Conservation (phyloP, 2,888 invertebrate species). For the Spisula solida region DNA sequence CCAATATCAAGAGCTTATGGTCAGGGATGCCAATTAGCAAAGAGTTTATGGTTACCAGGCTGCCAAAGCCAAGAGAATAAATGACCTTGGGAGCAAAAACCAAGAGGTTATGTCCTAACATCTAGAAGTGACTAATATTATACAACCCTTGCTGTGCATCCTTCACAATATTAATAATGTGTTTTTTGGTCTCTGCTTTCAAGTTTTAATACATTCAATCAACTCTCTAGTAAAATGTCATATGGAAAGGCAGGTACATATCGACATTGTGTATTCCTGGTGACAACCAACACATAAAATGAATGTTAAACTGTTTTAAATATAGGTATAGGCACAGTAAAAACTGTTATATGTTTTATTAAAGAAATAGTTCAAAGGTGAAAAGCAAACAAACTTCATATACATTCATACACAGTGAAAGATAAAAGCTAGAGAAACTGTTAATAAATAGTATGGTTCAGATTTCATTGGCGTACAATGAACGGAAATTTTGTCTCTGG, state of each 20-base stretch:
- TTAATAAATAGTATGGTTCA: neutral
- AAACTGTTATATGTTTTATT: constrained; percentile 4
- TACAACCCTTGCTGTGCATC: too few species aligned
- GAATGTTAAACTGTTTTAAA: neutral
- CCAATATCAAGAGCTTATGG: too few species aligned
- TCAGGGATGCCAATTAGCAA: too few species aligned
- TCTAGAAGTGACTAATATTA: too few species aligned
- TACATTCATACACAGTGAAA: neutral
- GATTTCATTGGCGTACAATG: neutral
- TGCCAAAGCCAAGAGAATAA: too few species aligned
- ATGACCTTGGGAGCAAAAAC: too few species aligned
- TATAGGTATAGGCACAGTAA: neutral
- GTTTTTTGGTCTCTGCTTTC: too few species aligned
- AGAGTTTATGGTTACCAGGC: too few species aligned
- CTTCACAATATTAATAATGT: too few species aligned
- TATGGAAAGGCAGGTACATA: neutral
- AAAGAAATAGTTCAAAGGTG: constrained; percentile 1
- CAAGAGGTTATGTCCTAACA: too few species aligned
- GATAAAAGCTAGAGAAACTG: neutral
- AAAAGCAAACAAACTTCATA: neutral
- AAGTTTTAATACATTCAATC: too few species aligned
- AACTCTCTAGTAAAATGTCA: neutral
- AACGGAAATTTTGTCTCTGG: neutral
- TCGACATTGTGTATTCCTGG: neutral
- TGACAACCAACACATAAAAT: neutral